A percentile compares a stretch with the other conserved stretches of the same genome.
These are phyloP conservation scores for Pungitius pungitius DNA, from an alignment of 2,113 vertebrate genomes.

Conservation along the genomic window DNA sequence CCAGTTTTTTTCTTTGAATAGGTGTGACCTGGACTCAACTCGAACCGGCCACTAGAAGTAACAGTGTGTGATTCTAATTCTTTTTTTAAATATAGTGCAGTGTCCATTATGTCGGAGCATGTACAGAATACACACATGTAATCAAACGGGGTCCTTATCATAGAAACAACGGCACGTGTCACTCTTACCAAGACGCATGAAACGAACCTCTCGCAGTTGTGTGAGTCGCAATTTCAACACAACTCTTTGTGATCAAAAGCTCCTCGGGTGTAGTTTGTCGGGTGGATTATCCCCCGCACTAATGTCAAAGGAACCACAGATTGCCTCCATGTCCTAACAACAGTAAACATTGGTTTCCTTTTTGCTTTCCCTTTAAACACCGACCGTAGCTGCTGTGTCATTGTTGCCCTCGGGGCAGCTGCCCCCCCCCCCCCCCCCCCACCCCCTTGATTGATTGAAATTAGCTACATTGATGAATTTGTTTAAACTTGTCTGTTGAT, in stretches of 20 bases:
- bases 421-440: no score
- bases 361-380: constrained; percentile 8
- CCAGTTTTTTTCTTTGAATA: background rate
- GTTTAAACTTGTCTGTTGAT: background rate
- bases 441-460: background rate
- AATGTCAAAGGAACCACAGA: constrained; percentile 5
- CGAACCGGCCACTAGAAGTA: background rate
- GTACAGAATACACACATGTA: background rate
- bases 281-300: background rate
- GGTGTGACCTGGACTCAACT: background rate
- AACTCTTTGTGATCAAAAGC: background rate
- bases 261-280: background rate
- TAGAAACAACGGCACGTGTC: background rate
- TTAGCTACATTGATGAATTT: background rate
- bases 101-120: background rate
- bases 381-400: constrained; percentile 22
- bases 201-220: background rate
- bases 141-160: background rate
- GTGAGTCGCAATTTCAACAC: background rate
- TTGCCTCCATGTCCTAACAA: constrained; percentile 2
- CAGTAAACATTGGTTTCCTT: constrained; percentile 26
- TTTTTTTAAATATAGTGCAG: constrained; percentile 1
- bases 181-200: background rate
- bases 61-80: background rate
- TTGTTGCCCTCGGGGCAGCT: background rate